Base-by-base conservation (phyloP, 2,888 invertebrate genomes). In the Bembecia ichneumoniformis region DNA sequence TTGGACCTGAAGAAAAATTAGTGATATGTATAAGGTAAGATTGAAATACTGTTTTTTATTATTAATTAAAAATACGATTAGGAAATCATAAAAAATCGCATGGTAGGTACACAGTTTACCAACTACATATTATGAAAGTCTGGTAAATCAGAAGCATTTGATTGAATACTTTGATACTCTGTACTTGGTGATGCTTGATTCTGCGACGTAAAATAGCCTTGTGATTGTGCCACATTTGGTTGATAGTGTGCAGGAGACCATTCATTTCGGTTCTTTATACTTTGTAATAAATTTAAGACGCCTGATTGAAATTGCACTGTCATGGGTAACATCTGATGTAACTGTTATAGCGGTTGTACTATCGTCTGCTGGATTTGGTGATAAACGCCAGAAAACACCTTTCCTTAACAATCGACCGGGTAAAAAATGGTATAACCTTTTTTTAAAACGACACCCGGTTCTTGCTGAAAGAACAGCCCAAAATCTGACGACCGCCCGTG, bases 361-460 rank as follows among this genome's bases (percentile, higher is more conserved):
- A 17, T 17, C 17, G 17, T 17, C 17, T 17, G 17, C 17, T 17
- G 17, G 17, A 3, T 17, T 17, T 17, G 17, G 17, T 17, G 17
- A n/a, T n/a, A n/a, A n/a, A n/a, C n/a, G n/a, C n/a, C n/a, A 43
- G 34, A 3, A 28, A 48, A 58, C 46, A 15, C 47, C 54, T 11
- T 67, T 64, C 50, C 61, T 48, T 28, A 50, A 62, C 48, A 58
- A 58, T 52, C 49, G 61, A 17, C 68, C 69, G 40, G 62, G 64
- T 10, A 55, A 58, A 46, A 58, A 60, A 50, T 66, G 66, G 66
- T 64, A 56, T 48, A 47, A 51, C 4, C 49, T 49, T 11, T 67
- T 68, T 52, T 48, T 56, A 13, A 55, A 55, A 15, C 53, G 63
- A 49, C 62, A 66, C 49, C 54, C 59, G 16, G 48, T 51, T 40